These are phyloP conservation scores for Drosophila niveifrons DNA, from an alignment of 2,888 invertebrate genomes.

Conservation along the genomic window DNA sequence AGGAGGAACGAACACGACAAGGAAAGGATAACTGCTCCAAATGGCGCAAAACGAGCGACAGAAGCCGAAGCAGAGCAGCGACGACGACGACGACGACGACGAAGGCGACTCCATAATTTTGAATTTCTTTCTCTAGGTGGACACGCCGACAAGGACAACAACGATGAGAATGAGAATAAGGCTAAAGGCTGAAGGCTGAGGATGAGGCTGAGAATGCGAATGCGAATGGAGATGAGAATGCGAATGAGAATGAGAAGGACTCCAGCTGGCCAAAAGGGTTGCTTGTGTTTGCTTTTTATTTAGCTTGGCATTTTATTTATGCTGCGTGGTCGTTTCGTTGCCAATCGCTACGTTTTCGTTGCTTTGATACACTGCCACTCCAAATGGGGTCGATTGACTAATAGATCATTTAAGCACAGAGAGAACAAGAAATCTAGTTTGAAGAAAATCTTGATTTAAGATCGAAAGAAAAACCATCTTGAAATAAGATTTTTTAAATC, in stretches of 20 bases:
- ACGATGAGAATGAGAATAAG: constrained; percentile 12
- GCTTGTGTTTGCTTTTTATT: constrained; percentile 66
- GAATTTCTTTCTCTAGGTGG: constrained; percentile 69
- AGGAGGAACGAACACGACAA: not conserved
- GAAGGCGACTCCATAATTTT: constrained; percentile 72
- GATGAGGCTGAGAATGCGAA: constrained; percentile 4
- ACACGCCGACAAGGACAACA: constrained; percentile 38
- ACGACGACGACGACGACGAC: constrained; percentile 18
- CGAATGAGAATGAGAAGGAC: constrained; percentile 2
- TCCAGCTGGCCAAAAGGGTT: constrained; percentile 68
- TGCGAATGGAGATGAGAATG: not conserved
- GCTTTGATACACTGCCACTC: constrained; percentile 31
- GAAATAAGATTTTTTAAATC: too few species aligned
- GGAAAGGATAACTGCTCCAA: constrained; percentile 31
- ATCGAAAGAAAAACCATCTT: too few species aligned
- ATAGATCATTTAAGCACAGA: too few species aligned
- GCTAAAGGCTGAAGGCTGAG: not conserved
- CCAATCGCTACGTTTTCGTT: constrained; percentile 42
- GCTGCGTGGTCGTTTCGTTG: constrained; percentile 78
- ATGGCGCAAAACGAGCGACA: constrained; percentile 21
- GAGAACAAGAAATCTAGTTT: too few species aligned
- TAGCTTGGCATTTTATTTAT: constrained; percentile 81
- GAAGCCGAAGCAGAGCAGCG: constrained; percentile 13
- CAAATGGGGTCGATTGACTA: too few species aligned
- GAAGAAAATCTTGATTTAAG: too few species aligned